Evolutionary conservation across 2,113 vertebrate genomes (phyloP).

Genomic region (Trochalopteron elliotii): DNA sequence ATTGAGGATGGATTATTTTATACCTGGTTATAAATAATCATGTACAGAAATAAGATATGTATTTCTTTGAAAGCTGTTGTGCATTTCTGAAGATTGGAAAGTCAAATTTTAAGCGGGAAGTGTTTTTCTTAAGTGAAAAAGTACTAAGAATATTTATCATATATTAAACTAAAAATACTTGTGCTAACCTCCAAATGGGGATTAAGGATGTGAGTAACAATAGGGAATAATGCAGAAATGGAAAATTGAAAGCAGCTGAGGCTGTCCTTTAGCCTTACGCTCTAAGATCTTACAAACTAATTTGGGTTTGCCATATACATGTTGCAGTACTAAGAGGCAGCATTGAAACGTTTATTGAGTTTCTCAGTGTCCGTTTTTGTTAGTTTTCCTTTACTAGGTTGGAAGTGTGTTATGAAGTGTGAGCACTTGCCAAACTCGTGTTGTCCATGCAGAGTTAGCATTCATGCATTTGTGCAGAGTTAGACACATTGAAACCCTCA

Average conservation of each 20-base stretch:
- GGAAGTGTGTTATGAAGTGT: background rate
- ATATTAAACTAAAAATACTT: background rate
- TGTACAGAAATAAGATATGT: background rate
- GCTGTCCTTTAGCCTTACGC: background rate
- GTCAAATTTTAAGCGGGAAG: background rate
- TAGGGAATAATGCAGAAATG: background rate
- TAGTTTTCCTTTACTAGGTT: background rate
- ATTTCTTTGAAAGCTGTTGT: background rate
- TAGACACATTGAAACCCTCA: background rate
- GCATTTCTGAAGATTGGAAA: background rate
- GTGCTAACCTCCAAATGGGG: background rate
- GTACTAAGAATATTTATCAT: background rate
- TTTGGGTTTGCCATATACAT: background rate
- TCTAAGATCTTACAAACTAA: background rate
- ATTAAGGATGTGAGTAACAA: background rate
- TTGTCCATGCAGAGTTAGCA: background rate
- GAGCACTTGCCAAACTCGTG: background rate
- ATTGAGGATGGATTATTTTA: conserved; percentile 20
- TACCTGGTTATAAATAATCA: background rate
- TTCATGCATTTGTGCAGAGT: background rate
- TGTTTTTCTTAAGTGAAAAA: background rate
- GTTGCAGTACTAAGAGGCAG: background rate
- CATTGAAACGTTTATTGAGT: background rate
- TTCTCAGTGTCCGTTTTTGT: background rate
- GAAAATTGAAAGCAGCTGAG: background rate